Conservation (phyloP, 2,113 vertebrate species). For the Hippolais icterina region DNA sequence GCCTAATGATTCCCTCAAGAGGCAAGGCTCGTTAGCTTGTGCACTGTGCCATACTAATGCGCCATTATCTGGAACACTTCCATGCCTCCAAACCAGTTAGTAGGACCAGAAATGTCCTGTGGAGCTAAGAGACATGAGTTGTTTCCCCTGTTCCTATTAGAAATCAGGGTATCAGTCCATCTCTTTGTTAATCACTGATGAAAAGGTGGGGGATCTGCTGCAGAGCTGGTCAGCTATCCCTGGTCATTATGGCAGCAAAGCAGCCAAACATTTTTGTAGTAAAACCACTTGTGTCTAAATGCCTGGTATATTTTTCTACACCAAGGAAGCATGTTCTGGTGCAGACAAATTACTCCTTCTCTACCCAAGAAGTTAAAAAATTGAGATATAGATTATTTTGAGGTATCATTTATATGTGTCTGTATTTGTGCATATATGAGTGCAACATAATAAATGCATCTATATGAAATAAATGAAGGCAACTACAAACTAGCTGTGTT, state of each 20-base stretch:
- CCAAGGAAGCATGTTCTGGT: background rate
- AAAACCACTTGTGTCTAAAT: background rate
- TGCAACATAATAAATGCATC: background rate
- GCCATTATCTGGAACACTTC: background rate
- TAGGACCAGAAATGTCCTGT: background rate
- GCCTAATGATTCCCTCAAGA: slow-evolving; percentile 20
- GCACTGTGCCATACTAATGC: slow-evolving; percentile 18
- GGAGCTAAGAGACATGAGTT: background rate
- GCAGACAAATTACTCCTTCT: background rate
- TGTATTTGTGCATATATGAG: background rate
- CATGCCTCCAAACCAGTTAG: background rate
- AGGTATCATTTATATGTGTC: background rate
- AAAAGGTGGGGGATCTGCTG: background rate
- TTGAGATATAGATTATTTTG: background rate
- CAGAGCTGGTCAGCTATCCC: background rate
- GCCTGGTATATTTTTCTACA: background rate
- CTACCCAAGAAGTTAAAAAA: background rate
- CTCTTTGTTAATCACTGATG: background rate
- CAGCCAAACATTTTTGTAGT: background rate
- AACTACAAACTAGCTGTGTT: background rate
- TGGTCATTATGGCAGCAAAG: background rate
- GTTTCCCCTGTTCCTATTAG: background rate
- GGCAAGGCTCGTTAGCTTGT: slow-evolving; percentile 30
- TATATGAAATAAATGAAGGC: background rate
- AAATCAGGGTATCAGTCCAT: background rate